A percentile compares a stretch with the other conserved stretches of the same genome.
phyloP scores from a whole-genome alignment of 2,113 vertebrate genomes.

The Pan troglodytes region NHGRI_mPanTro3-v2.1_pri NC_072401.2:153125001-153125500 shows the following conservation, averaged over 20 bases:
- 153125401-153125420: background rate
- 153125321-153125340: background rate
- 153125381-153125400: background rate
- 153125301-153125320: constrained; percentile 16
- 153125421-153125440: background rate
- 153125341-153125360: constrained; percentile 25
- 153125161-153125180: background rate
- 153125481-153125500: constrained; percentile 9
- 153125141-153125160: background rate
- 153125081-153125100: background rate
- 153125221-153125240: constrained; percentile 1
- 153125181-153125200: background rate
- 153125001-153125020: background rate
- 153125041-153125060: background rate
- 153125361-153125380: background rate
- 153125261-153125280: background rate
- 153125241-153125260: constrained; percentile 12
- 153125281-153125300: constrained; percentile 12
- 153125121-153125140: background rate
- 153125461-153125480: background rate
- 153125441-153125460: background rate
- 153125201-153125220: background rate
- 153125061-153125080: background rate
- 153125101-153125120: background rate
- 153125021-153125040: background rate